Evolutionary conservation across 2,888 invertebrate species (phyloP).

Genomic region (Oscheius onirici): DNA sequence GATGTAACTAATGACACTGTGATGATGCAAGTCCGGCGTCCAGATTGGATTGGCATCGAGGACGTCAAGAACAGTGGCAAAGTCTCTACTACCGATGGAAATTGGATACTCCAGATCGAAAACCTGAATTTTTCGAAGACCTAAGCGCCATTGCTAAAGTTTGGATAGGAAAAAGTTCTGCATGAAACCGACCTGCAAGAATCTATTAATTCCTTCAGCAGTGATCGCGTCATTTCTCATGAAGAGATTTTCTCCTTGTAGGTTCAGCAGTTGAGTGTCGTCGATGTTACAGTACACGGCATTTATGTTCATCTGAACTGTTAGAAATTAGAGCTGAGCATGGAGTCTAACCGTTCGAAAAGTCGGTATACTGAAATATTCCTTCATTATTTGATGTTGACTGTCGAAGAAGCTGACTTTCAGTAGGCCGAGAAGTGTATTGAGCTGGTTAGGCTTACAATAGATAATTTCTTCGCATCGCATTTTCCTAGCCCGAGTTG

Average conservation of each 20-base stretch:
- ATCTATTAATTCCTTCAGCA: neutral
- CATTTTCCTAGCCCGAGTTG: neutral
- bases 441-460: neutral
- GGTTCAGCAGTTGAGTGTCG: neutral
- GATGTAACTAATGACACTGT: neutral
- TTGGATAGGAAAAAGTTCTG: neutral
- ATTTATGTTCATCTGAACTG: conserved; percentile 8
- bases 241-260: neutral
- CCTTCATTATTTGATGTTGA: neutral
- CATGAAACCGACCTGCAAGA: neutral
- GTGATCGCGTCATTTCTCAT: neutral
- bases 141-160: conserved; percentile 12
- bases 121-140: neutral
- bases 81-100: neutral
- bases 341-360: neutral
- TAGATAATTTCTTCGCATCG: neutral
- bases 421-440: neutral
- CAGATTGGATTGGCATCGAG: conserved; percentile 20
- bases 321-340: no score
- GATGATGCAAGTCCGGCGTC: conserved; percentile 1
- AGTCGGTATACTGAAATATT: neutral
- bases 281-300: neutral
- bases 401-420: neutral
- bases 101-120: conserved; percentile 2
- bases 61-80: neutral